Conservation (phyloP, 2,888 invertebrate species). For the Epiperipatus broadwayi region DNA sequence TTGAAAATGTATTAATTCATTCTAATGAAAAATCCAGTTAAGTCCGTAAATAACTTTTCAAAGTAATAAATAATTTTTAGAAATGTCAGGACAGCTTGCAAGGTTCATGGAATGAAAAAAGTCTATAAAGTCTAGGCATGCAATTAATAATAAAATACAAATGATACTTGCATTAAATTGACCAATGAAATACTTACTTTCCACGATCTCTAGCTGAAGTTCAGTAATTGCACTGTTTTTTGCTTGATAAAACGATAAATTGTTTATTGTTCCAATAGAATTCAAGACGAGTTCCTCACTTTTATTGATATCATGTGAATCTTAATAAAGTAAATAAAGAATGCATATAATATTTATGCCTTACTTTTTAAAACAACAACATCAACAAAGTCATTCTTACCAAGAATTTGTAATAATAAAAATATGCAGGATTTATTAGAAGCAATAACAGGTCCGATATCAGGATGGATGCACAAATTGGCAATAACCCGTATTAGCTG, state of each 20-base stretch:
- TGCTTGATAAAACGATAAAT: slow-evolving; percentile 42
- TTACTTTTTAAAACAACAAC: slow-evolving; percentile 30
- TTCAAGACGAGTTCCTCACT: slow-evolving; percentile 53
- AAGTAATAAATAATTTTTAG: too few relatives aligned
- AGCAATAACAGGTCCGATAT: slow-evolving; percentile 47
- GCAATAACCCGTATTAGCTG: slow-evolving; percentile 55
- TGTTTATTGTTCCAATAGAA: slow-evolving; percentile 59
- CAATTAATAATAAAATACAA: too few relatives aligned
- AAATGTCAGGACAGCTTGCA: too few relatives aligned
- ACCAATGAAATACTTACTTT: slow-evolving; percentile 27
- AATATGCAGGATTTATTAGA: slow-evolving; percentile 25
- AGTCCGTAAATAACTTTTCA: too few relatives aligned
- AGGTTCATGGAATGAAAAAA: too few relatives aligned
- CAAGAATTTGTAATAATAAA: slow-evolving; percentile 26
- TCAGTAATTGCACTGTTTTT: slow-evolving; percentile 22
- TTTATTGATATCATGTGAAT: slow-evolving; percentile 21
- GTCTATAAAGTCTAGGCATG: too few relatives aligned
- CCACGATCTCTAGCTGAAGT: slow-evolving; percentile 25
- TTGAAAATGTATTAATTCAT: too few relatives aligned
- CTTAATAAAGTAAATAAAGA: slow-evolving; percentile 21
- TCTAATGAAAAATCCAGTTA: too few relatives aligned
- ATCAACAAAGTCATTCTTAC: slow-evolving; percentile 20
- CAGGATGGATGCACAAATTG: slow-evolving; percentile 56
- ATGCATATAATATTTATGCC: too few relatives aligned
- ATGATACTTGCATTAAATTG: too few relatives aligned